Conservation (phyloP, 2,113 vertebrate genomes). For the Todiramphus saurophagus region DNA sequence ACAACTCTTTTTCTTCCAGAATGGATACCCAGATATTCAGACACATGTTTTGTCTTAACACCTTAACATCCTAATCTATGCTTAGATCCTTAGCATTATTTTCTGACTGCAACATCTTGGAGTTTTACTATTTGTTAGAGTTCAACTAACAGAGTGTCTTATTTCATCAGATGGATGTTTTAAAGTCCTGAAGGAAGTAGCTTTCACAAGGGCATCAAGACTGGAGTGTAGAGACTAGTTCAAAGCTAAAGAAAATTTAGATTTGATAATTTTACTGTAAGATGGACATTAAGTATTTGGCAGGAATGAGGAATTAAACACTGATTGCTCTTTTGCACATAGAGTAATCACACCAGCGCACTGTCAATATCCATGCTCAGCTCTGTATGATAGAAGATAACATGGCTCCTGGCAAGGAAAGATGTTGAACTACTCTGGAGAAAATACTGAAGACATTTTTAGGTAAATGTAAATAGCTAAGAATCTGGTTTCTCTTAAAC, state of each 20-base stretch:
- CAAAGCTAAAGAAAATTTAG: neutral
- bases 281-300: neutral
- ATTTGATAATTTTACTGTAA: neutral
- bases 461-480: neutral
- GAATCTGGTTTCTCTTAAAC: neutral
- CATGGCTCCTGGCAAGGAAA: slow-evolving; percentile 12
- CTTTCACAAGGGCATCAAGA: neutral
- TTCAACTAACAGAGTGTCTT: neutral
- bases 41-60: neutral
- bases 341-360: slow-evolving; percentile 44
- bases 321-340: slow-evolving; percentile 33
- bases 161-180: neutral
- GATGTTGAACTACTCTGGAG: neutral
- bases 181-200: neutral
- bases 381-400: slow-evolving; percentile 12
- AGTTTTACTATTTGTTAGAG: neutral
- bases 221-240: neutral
- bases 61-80: neutral
- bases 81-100: neutral
- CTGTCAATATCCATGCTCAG: slow-evolving; percentile 53
- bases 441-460: neutral
- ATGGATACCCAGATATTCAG: neutral
- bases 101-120: neutral
- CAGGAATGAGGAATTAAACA: slow-evolving; percentile 47
- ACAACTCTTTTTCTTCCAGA: neutral